A percentile compares a stretch with the other conserved stretches of the same genome.
phyloP scores from a whole-genome alignment of 2,888 invertebrate species.

The Junonia oenone region DNA sequence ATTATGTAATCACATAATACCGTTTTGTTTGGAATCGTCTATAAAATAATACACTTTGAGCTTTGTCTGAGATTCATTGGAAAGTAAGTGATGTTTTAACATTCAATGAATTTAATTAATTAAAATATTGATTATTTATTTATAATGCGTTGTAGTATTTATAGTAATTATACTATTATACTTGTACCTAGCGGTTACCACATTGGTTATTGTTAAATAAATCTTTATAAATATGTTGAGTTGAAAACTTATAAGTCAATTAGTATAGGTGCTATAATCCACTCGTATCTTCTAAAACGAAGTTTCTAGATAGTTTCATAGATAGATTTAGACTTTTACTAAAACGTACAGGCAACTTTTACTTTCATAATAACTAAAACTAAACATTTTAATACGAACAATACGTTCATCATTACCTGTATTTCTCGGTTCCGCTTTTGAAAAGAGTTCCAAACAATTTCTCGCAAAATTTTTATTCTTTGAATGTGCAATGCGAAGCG shows the following conservation, averaged over 20 bases:
- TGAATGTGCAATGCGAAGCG: slow-evolving; percentile 40
- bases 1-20: slow-evolving; percentile 45
- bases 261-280: too few species aligned
- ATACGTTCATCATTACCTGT: slow-evolving; percentile 30
- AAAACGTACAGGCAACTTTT: neutral
- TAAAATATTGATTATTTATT: slow-evolving; percentile 6
- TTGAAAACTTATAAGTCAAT: too few species aligned
- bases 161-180: too few species aligned
- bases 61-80: slow-evolving; percentile 71
- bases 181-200: too few species aligned
- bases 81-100: slow-evolving; percentile 71
- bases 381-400: slow-evolving; percentile 25
- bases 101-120: slow-evolving; percentile 51
- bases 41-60: slow-evolving; percentile 78
- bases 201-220: too few species aligned
- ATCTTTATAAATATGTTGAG: too few species aligned
- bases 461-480: slow-evolving; percentile 40
- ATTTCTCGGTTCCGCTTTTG: slow-evolving; percentile 28
- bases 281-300: too few species aligned
- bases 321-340: neutral
- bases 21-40: slow-evolving; percentile 63
- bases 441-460: slow-evolving; percentile 38
- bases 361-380: slow-evolving; percentile 9
- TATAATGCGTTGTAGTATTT: too few species aligned
- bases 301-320: too few species aligned